These are phyloP conservation scores for Callyntrura guangdongensis DNA, from an alignment of 2,888 invertebrate genomes.

Conservation along the genomic window DNA sequence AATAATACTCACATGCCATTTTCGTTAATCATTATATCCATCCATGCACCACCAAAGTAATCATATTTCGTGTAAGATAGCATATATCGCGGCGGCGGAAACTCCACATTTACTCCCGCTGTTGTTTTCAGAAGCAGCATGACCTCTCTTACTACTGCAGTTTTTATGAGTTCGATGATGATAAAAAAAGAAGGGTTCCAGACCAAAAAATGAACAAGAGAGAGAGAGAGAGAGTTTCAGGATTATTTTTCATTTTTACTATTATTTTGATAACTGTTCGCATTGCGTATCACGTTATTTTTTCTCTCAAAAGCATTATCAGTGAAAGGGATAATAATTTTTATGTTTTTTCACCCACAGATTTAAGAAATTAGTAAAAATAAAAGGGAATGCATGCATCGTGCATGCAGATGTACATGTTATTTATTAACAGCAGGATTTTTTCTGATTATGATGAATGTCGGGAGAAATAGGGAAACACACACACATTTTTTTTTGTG, in stretches of 20 bases:
- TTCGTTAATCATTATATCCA: conserved; percentile 69
- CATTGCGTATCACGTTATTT: conserved; percentile 52
- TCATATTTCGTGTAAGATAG: background rate
- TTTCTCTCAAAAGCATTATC: conserved; percentile 25
- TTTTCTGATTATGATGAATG: conserved; percentile 60
- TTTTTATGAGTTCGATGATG: conserved; percentile 50
- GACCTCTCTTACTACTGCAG: conserved; percentile 62
- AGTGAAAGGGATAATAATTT: conserved; percentile 51
- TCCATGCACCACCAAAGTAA: conserved; percentile 6
- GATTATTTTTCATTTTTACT: conserved; percentile 54
- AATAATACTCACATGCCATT: conserved; percentile 75
- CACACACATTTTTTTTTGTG: conserved; percentile 15
- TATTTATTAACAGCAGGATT: conserved; percentile 58
- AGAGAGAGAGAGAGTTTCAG: conserved; percentile 15
- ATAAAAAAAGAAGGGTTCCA: conserved; percentile 59
- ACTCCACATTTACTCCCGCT: conserved; percentile 70
- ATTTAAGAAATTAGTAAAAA: conserved; percentile 53
- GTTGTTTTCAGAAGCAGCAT: conserved; percentile 74
- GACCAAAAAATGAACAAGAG: conserved; percentile 21
- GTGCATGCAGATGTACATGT: conserved; percentile 54
- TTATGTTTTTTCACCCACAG: conserved; percentile 38
- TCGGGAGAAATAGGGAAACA: conserved; percentile 60
- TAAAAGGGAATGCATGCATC: conserved; percentile 15
- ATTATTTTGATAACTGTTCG: conserved; percentile 57
- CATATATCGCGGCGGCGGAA: conserved; percentile 56